Evolutionary conservation across 2,797 vertebrate genomes (phyloP).

Genomic region (Danio albolineatus): DNA sequence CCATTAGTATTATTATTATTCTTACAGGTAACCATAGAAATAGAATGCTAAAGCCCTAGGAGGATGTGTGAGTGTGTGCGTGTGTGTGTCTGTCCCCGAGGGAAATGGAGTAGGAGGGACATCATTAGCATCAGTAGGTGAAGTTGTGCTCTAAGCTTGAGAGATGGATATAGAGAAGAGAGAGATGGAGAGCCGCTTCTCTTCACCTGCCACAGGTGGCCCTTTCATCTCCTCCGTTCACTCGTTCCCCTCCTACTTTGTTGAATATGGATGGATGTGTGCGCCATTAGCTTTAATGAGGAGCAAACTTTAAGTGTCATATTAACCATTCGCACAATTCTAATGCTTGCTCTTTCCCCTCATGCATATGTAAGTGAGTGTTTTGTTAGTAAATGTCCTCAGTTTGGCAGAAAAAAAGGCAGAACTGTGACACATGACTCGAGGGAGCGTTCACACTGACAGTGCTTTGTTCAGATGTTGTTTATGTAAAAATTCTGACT

Average conservation of each 20-base stretch:
- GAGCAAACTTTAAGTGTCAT: conserved; percentile 63
- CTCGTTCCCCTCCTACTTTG: conserved; percentile 59
- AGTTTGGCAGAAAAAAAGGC: conserved; percentile 52
- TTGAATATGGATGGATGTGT: conserved; percentile 72
- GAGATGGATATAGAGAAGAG: conserved; percentile 36
- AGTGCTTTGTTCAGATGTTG: neutral
- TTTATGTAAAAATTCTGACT: neutral
- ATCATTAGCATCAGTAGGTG: conserved; percentile 50
- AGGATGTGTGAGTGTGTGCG: conserved; percentile 33
- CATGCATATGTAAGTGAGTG: conserved; percentile 64
- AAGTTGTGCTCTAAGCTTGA: conserved; percentile 38
- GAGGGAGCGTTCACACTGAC: neutral
- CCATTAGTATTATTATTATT: conserved; percentile 61
- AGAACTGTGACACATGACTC: neutral
- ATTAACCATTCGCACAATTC: conserved; percentile 66
- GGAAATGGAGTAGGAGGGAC: conserved; percentile 48
- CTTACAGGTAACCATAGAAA: conserved; percentile 63
- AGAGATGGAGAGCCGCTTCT: conserved; percentile 54
- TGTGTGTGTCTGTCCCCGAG: conserved; percentile 26
- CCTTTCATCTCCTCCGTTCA: conserved; percentile 72
- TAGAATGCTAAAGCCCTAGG: conserved; percentile 52
- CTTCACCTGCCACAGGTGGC: conserved; percentile 78
- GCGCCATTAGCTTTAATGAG: conserved; percentile 63
- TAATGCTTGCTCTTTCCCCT: conserved; percentile 57
- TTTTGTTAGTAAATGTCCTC: conserved; percentile 65